Base-by-base conservation (phyloP, 2,113 vertebrate genomes). In the Zosterops borbonicus region DNA sequence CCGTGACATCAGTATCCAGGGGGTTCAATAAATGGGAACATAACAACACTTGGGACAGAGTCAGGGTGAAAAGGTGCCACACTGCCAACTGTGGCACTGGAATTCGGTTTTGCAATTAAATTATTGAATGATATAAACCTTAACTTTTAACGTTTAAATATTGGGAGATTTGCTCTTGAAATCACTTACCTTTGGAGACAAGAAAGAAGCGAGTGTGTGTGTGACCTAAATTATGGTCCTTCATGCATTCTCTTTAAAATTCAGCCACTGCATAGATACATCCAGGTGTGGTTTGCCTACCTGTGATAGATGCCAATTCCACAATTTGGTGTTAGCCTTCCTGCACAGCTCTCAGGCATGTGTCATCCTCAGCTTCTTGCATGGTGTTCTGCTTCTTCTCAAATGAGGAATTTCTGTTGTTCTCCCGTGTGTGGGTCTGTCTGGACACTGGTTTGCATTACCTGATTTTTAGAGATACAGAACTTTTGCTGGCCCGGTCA, bases 21-120 rank as follows among this genome's bases (percentile, higher is more conserved):
- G 87, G 67, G 97, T 97, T 98, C 96, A 91, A 44, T 95, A 98
- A 97, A 98, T 97, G 95, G 96, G 96, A 97, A 93, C 82, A 87
- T 86, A 93, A 95, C 87, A 92, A 53, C 94, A 39, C 92, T 89
- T 77, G 96, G 89, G 93, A 96, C 63, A 50, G 59, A 64, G 53
- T 83, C 77, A 10, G 71, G 69, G 89, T 95, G 75, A 89, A 87
- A 96, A 96, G 79, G 68, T 93, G 70, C 49, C 52, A n/a, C 50
- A 58, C 31, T 22, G 4, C 73, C 82, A 71, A 81, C 77, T 76
- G 18, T 62, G 83, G 58, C 63, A 69, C 17, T 92, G 63, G 64
- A 90, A 71, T 49, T 94, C 58, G 42, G 19, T 71, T 94, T 87
- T 81, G 58, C 87, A 86, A 77, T 89, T 94, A 87, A 96, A 93